Percentiles rank a stretch among this genome's conserved stretches.
Conservation (phyloP, 2,888 invertebrate species). For the Spialia ferax region DNA sequence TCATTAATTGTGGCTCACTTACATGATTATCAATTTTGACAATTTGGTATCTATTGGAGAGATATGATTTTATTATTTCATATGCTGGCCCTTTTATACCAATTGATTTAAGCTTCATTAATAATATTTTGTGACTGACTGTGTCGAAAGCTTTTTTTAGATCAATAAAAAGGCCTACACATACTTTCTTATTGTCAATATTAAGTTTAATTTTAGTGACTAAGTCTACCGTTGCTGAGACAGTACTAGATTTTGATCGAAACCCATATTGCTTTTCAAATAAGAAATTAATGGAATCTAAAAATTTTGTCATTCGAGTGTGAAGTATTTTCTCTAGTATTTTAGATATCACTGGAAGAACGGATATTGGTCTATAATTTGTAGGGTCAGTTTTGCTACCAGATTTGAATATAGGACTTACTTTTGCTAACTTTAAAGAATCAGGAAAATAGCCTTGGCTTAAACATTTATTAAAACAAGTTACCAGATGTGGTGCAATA, state of each 20-base stretch:
- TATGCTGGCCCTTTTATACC: neutral
- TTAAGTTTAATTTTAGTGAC: constrained; percentile 29
- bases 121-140: neutral
- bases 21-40: neutral
- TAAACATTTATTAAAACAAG: neutral
- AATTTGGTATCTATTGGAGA: too few species aligned
- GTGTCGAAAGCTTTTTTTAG: constrained; percentile 16
- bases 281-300: neutral
- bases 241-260: neutral
- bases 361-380: neutral
- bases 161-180: constrained; percentile 12
- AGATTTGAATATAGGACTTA: neutral
- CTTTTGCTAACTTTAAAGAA: neutral
- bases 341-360: neutral
- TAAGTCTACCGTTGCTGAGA: constrained; percentile 20
- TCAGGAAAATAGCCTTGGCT: neutral
- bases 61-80: constrained; percentile 12
- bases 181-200: constrained; percentile 10
- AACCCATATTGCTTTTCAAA: constrained; percentile 18
- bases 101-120: neutral
- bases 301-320: neutral
- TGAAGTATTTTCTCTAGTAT: neutral
- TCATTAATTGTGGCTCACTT: too few species aligned
- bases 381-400: neutral
- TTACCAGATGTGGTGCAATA: neutral